These are phyloP conservation scores for Brachyistius frenatus DNA, from an alignment of 2,113 vertebrate genomes.

Conservation along the genomic window DNA sequence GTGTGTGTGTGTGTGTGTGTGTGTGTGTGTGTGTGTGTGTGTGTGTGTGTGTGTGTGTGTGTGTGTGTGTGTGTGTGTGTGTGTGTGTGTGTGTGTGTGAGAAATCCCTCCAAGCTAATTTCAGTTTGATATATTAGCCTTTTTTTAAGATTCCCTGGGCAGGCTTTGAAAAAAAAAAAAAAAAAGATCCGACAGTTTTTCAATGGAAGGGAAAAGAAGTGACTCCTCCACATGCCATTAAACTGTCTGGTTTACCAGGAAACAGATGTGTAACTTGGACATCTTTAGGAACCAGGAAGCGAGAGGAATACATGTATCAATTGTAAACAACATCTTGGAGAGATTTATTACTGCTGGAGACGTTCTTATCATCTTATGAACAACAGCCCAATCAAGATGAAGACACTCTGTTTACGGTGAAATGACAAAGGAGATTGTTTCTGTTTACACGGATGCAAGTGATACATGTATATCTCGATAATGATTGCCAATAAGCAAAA, in stretches of 20 bases:
- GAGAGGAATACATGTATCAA: conserved; percentile 21
- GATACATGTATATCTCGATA: neutral
- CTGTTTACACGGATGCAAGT: conserved; percentile 12
- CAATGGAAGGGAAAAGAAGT: conserved; percentile 12
- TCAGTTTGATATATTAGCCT: conserved; percentile 16
- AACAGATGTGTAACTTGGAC: conserved; percentile 58
- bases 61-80: too few species aligned
- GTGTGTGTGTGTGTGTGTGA: neutral
- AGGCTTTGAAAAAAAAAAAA: neutral
- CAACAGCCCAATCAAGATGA: conserved; percentile 24
- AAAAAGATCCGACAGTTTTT: neutral
- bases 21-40: neutral
- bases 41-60: neutral
- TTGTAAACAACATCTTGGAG: conserved; percentile 33
- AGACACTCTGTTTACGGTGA: conserved; percentile 6
- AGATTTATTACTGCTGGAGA: conserved; percentile 28
- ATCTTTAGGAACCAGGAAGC: conserved; percentile 17
- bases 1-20: neutral
- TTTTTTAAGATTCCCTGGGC: conserved; percentile 7
- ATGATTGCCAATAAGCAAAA: conserved; percentile 8
- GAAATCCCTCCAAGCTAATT: conserved; percentile 32
- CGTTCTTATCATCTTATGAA: conserved; percentile 33
- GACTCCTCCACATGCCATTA: conserved; percentile 39
- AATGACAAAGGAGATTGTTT: conserved; percentile 27
- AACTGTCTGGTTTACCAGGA: conserved; percentile 46